A percentile compares a stretch with the other conserved stretches of the same genome.
These are phyloP conservation scores for Thrips palmi DNA, from an alignment of 1,140 invertebrate species.

Conservation along the genomic window DNA sequence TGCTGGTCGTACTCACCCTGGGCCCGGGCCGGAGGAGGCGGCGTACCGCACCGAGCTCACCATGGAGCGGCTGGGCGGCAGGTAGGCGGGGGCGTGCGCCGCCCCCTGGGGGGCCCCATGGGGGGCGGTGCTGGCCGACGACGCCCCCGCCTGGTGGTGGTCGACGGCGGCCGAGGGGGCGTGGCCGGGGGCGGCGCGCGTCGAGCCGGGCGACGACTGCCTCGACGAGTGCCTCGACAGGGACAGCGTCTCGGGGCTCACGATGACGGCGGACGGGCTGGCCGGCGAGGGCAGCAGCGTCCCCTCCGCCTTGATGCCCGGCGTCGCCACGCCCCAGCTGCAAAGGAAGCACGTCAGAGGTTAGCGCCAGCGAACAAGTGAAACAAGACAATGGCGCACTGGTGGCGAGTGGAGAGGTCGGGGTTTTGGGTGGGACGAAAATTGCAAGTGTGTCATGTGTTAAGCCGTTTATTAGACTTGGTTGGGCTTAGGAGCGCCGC, in stretches of 20 bases:
- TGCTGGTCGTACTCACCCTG: too few species aligned
- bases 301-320: conserved; percentile 10
- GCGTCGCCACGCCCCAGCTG: too few species aligned
- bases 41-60: too few species aligned
- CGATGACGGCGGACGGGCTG: conserved; percentile 45
- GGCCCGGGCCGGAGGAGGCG: too few species aligned
- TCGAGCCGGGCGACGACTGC: conserved; percentile 9
- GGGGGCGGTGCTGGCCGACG: too few species aligned
- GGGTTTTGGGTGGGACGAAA: too few species aligned
- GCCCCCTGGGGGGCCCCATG: too few species aligned
- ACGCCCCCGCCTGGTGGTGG: conserved; percentile 10
- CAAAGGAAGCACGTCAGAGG: conserved; percentile 3
- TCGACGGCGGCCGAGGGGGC: conserved; percentile 11
- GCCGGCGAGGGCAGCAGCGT: conserved; percentile 42
- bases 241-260: conserved; percentile 50
- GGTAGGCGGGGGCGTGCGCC: neutral
- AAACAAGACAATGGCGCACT: conserved; percentile 11
- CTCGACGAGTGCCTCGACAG: conserved; percentile 18
- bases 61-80: too few species aligned
- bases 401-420: conserved; percentile 21
- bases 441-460: too few species aligned
- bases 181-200: conserved; percentile 1
- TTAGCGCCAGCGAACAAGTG: neutral
- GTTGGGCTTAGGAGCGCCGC: too few species aligned
- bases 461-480: too few species aligned